phyloP scores from a whole-genome alignment of 2,113 vertebrate genomes.

The Phalacrocorax brasilianus region DNA sequence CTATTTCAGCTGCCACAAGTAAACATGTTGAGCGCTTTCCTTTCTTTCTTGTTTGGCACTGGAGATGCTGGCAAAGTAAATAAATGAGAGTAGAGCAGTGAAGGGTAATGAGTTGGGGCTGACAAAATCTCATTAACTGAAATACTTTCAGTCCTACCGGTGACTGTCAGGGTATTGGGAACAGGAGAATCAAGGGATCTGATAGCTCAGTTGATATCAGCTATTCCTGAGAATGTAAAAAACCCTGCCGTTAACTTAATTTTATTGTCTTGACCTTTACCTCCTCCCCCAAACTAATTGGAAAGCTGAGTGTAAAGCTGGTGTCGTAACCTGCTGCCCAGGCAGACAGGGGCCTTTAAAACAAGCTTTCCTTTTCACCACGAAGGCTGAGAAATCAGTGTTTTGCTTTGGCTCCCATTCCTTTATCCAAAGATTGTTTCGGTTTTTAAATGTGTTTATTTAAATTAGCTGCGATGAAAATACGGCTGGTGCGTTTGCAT shows the following conservation, averaged over 20 bases:
- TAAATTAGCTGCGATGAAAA: background rate
- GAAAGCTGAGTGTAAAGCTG: background rate
- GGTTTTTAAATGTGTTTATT: background rate
- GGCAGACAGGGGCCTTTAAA: background rate
- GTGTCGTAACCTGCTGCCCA: background rate
- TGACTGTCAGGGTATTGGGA: background rate
- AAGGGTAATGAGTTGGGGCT: background rate
- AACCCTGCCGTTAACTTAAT: background rate
- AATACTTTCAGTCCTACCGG: background rate
- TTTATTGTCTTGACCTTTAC: background rate
- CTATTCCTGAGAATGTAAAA: background rate
- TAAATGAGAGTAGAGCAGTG: background rate
- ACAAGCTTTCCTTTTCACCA: background rate
- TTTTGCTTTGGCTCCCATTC: background rate
- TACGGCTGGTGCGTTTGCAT: background rate
- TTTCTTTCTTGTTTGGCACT: fast-evolving
- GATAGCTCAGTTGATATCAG: constrained; percentile 12
- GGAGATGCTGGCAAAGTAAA: background rate
- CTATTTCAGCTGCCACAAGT: background rate
- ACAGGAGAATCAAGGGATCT: background rate
- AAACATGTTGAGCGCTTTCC: fast-evolving
- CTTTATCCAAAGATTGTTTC: background rate
- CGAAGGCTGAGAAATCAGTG: background rate
- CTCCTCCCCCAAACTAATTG: background rate
- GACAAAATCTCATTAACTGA: background rate